Percentiles rank a stretch among this genome's conserved stretches.
Evolutionary conservation across 2,888 invertebrate species (phyloP).

Genomic region (Agrotis ipsilon): DNA sequence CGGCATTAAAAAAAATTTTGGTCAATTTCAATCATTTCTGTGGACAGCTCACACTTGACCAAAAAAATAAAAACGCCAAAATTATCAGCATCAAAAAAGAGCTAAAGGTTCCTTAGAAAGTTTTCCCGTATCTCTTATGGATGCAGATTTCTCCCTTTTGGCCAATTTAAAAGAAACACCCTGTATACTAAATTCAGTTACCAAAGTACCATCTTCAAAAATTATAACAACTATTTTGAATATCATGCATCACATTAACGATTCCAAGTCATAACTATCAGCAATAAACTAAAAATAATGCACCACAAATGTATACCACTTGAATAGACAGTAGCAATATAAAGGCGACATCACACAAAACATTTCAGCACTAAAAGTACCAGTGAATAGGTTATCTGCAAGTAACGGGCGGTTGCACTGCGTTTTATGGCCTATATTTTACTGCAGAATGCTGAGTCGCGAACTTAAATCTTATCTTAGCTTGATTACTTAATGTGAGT

Average conservation of each 20-base stretch:
- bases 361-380: constrained; percentile 33
- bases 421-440: constrained; percentile 65
- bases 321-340: constrained; percentile 28
- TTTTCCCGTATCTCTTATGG: too few species aligned
- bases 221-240: background rate
- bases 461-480: constrained; percentile 46
- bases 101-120: too few species aligned
- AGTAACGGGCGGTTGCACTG: constrained; percentile 59
- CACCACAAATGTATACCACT: constrained; percentile 21
- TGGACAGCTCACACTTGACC: too few species aligned
- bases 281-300: constrained; percentile 36
- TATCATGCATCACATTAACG: background rate
- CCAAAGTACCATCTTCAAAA: background rate
- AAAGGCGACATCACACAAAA: constrained; percentile 46
- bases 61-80: too few species aligned
- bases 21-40: too few species aligned
- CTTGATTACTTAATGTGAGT: constrained; percentile 45
- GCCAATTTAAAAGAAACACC: too few species aligned
- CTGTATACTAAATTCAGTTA: too few species aligned
- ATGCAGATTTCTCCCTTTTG: too few species aligned
- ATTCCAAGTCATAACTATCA: background rate
- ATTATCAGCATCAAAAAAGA: too few species aligned
- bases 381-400: constrained; percentile 65
- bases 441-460: constrained; percentile 38
- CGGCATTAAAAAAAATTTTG: too few species aligned